Evolutionary conservation across 2,888 invertebrate genomes (phyloP), one percentile per base, ranked within the genome.

Genomic region (Apodemia mormo): DNA sequence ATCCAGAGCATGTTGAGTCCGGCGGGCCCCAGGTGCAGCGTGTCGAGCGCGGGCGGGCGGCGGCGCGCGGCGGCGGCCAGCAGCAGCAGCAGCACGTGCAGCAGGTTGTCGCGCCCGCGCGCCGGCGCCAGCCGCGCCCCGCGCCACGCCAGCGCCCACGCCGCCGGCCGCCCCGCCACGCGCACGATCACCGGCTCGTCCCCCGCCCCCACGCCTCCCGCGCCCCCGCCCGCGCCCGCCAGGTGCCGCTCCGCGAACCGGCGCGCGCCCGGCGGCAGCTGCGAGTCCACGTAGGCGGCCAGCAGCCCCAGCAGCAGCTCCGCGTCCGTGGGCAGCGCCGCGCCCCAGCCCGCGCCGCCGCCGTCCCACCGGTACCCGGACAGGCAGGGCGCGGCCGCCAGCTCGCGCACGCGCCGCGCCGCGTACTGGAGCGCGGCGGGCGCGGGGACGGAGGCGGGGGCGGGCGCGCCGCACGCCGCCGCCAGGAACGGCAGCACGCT

Each of bases 231-330:
- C 93, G 68, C 70, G 75, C 94, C 69, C 65, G 89, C 94, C 73
- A 84, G 82, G 49, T 77, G 72, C 43, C 76, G 74, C 65, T 40
- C 58, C 73, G 22, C 56, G 56, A 56, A 56, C 8, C 70, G 66
- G 83, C 88, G 93, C 77, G 88, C 94, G 73, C 84, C 92, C 75
- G 83, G 65, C 87, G 96, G 90, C 71, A 97, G 87, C 82, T 96
- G 96, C 10, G 96, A 96, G 88, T 98, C 98, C 91, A 99, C 92
- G 87, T 98, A 99, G 0, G 96, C 95, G 74, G 96, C 96, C 75
- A 98, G 94, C 77, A 97, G 87, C 85, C 98, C 97, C 94, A 98
- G 96, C 72, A 99, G 92, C 76, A 98, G 96, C 80, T 96, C 96
- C 40, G 97, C 95, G 93, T 99, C 98, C n/a, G 97, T 96, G 14